These are phyloP conservation scores for Cenopis cana DNA, from an alignment of 2,888 invertebrate species.

Conservation along the genomic window DNA sequence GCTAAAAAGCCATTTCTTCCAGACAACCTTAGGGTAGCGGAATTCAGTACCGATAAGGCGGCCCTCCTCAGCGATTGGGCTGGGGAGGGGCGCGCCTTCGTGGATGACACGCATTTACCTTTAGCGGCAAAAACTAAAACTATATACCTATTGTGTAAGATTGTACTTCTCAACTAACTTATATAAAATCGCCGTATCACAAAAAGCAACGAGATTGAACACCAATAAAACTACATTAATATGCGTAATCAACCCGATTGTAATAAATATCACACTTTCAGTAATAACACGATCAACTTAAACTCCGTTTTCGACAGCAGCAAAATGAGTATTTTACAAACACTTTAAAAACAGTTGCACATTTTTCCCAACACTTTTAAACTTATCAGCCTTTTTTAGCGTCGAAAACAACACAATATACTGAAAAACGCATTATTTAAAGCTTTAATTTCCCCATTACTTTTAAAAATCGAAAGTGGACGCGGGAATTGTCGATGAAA, in stretches of 20 bases:
- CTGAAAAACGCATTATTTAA: conserved; percentile 19
- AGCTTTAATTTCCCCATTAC: conserved; percentile 26
- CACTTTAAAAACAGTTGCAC: conserved; percentile 5
- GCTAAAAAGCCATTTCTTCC: too few relatives aligned
- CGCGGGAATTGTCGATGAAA: conserved; percentile 24
- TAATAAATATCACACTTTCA: neutral
- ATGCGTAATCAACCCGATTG: neutral
- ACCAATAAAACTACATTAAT: neutral
- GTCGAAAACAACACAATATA: conserved; percentile 20
- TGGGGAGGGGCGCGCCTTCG: too few relatives aligned
- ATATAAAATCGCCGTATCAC: too few relatives aligned
- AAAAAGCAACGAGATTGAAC: neutral
- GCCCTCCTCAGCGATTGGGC: too few relatives aligned
- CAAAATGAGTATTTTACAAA: conserved; percentile 16
- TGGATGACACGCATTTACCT: too few relatives aligned
- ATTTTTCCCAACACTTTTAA: conserved; percentile 27
- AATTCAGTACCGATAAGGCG: too few relatives aligned
- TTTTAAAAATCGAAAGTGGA: conserved; percentile 27
- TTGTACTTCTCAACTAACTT: too few relatives aligned
- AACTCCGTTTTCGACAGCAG: conserved; percentile 1
- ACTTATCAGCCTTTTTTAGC: conserved; percentile 19
- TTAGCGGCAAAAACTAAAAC: too few relatives aligned
- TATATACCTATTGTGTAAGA: too few relatives aligned
- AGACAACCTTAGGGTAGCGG: too few relatives aligned
- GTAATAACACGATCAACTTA: neutral